A percentile compares a stretch with the other conserved stretches of the same genome.
Evolutionary conservation across 2,888 invertebrate species (phyloP).

Genomic region (Carcina quercana): DNA sequence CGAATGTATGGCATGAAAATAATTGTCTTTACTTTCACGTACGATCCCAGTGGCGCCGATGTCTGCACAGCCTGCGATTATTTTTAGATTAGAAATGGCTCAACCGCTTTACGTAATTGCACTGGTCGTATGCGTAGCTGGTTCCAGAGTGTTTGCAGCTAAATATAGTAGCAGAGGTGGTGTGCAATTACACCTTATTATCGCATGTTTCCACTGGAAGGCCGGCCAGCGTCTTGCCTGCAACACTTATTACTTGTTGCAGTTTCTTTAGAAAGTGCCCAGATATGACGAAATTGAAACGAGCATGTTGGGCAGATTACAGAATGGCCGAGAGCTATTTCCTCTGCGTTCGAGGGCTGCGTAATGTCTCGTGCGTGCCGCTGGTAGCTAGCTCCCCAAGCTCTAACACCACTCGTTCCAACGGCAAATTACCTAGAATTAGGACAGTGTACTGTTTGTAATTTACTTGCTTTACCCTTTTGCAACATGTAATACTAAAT

Average conservation of each 20-base stretch:
- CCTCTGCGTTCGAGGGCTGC: conserved; percentile 37
- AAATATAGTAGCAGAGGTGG: conserved; percentile 69
- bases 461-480: conserved; percentile 20
- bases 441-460: conserved; percentile 38
- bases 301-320: conserved; percentile 50
- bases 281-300: conserved; percentile 66
- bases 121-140: conserved; percentile 66
- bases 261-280: conserved; percentile 70
- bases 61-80: conserved; percentile 70
- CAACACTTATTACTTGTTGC: conserved; percentile 49
- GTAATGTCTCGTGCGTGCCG: conserved; percentile 62
- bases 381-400: conserved; percentile 42
- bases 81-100: conserved; percentile 76
- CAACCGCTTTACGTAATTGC: conserved; percentile 74
- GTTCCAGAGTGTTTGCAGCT: conserved; percentile 67
- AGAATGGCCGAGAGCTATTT: conserved; percentile 48
- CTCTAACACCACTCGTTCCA: conserved; percentile 27
- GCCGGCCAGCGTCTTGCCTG: conserved; percentile 45
- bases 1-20: conserved; percentile 39
- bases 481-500: conserved; percentile 12
- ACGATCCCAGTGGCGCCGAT: conserved; percentile 67
- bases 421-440: conserved; percentile 33
- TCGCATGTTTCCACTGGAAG: conserved; percentile 70
- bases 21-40: conserved; percentile 68
- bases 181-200: conserved; percentile 71